phyloP scores from a whole-genome alignment of 2,113 vertebrate genomes.

The Chaenocephalus aceratus region DNA sequence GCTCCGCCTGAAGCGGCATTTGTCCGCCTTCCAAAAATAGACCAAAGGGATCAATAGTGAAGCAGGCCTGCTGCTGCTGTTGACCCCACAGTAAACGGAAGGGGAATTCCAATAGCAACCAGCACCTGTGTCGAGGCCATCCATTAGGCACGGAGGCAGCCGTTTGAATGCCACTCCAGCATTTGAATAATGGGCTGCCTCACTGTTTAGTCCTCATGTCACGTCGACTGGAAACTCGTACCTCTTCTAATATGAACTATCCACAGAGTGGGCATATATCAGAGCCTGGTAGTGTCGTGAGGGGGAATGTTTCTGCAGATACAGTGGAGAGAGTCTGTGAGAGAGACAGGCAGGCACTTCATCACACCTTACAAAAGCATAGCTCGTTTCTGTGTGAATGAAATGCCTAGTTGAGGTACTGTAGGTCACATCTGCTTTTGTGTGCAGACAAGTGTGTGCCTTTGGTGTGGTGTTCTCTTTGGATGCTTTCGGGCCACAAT shows the following conservation, averaged over 20 bases:
- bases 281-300: slow-evolving; percentile 11
- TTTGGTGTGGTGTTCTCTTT: slow-evolving; percentile 31
- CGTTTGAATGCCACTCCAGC: slow-evolving; percentile 47
- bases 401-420: slow-evolving; percentile 39
- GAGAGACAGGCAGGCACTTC: slow-evolving; percentile 32
- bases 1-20: slow-evolving; percentile 48
- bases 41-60: slow-evolving; percentile 60
- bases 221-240: slow-evolving; percentile 39
- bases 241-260: slow-evolving; percentile 46
- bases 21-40: slow-evolving; percentile 65
- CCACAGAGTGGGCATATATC: slow-evolving; percentile 47
- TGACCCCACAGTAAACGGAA: slow-evolving; percentile 66
- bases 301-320: slow-evolving; percentile 43
- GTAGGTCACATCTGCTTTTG: no score
- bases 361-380: slow-evolving; percentile 23
- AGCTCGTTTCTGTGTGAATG: slow-evolving; percentile 31
- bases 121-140: slow-evolving; percentile 46
- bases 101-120: slow-evolving; percentile 79
- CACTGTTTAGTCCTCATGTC: slow-evolving; percentile 64
- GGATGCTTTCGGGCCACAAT: slow-evolving; percentile 22
- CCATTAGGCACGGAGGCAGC: slow-evolving; percentile 66
- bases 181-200: slow-evolving; percentile 71
- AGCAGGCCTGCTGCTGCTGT: slow-evolving; percentile 54
- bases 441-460: not conserved
- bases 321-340: slow-evolving; percentile 15